A percentile compares a stretch with the other conserved stretches of the same genome.
Conservation (phyloP, 2,113 vertebrate species). For the Ptyas mucosa region DNA sequence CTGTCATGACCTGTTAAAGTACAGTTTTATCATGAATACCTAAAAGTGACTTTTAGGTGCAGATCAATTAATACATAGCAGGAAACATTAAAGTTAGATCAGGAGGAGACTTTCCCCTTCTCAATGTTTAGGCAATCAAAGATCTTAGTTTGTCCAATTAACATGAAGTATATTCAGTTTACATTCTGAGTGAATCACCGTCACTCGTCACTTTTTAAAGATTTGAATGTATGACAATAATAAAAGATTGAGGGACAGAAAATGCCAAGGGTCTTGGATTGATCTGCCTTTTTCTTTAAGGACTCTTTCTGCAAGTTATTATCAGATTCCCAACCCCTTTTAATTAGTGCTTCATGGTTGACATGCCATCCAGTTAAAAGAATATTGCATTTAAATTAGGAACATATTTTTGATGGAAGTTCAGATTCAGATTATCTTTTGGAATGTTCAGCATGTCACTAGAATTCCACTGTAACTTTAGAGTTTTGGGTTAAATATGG, state of each 20-base stretch:
- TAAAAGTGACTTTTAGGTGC: not conserved
- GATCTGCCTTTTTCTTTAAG: not conserved
- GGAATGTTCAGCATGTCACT: slow-evolving; percentile 9
- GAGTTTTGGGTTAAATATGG: not conserved
- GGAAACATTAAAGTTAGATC: not conserved
- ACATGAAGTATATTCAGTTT: slow-evolving; percentile 5
- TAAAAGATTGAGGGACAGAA: not conserved
- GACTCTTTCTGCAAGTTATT: slow-evolving; percentile 18
- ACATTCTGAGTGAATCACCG: not conserved
- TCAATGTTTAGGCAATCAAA: not conserved
- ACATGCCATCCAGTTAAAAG: slow-evolving; percentile 25
- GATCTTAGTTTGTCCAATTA: not conserved
- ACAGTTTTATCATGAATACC: not conserved
- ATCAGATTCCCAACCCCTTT: slow-evolving; percentile 12
- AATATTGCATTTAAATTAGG: slow-evolving; percentile 31
- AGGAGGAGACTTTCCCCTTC: not conserved
- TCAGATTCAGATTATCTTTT: slow-evolving; percentile 1
- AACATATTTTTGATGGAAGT: slow-evolving; percentile 28
- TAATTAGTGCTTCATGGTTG: slow-evolving; percentile 26
- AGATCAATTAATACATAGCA: not conserved
- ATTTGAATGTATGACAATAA: slow-evolving; percentile 2
- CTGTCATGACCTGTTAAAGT: too few relatives aligned
- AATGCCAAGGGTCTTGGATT: slow-evolving; percentile 1
- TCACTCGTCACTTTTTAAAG: not conserved
- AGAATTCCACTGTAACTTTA: slow-evolving; percentile 1